Evolutionary conservation across 2,797 vertebrate genomes (phyloP).

Genomic region (Megaceryle alcyon): DNA sequence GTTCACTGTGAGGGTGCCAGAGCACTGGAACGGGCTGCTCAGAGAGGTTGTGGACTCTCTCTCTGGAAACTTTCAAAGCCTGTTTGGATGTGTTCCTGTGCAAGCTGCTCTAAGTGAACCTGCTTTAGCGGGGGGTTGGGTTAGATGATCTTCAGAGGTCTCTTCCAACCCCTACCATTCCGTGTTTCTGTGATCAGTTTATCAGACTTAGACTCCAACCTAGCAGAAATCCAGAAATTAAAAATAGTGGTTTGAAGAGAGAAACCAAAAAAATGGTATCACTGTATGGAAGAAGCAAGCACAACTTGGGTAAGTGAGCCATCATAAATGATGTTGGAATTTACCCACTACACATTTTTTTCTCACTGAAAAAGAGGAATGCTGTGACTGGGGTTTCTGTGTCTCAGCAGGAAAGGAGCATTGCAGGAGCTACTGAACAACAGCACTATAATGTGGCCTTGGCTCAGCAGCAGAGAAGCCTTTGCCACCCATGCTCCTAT

Average conservation of each 20-base stretch:
- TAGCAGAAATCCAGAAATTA: background rate
- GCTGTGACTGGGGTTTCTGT: background rate
- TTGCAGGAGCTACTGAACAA: background rate
- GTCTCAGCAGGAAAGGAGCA: background rate
- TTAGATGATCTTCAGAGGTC: no score
- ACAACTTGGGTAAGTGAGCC: background rate
- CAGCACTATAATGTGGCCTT: background rate
- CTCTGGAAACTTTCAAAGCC: no score
- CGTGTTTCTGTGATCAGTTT: background rate
- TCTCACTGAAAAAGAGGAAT: background rate
- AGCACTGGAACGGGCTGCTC: no score
- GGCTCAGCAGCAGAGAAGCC: background rate
- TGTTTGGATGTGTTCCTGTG: no score
- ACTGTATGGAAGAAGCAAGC: background rate
- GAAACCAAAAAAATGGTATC: background rate
- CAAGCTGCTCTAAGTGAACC: no score
- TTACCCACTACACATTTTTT: background rate
- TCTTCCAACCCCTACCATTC: no score
- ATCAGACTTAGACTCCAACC: background rate
- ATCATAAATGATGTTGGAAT: background rate
- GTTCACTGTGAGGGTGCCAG: no score
- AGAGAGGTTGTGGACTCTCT: no score
- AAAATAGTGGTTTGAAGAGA: background rate
- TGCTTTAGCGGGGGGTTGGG: no score
- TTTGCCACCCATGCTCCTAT: background rate